phyloP scores from a whole-genome alignment of 1,140 invertebrate species.

The Oryzaephilus surinamensis region DNA sequence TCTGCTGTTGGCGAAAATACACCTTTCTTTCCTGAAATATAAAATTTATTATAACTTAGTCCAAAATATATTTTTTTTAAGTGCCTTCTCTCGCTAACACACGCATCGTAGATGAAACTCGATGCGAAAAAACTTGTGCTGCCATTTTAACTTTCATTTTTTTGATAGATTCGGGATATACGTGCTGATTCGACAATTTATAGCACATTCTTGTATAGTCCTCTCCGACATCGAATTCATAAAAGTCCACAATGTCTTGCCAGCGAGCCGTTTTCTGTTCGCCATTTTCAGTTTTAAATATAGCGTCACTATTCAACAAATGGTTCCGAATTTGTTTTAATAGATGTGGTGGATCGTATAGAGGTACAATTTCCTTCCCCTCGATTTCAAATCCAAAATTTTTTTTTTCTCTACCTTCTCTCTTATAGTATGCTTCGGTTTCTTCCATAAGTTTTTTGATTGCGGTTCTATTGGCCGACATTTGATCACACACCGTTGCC shows the following conservation, averaged over 20 bases:
- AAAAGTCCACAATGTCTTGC: constrained; percentile 7
- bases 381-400: constrained; percentile 1
- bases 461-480: constrained; percentile 19
- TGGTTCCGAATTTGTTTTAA: constrained; percentile 9
- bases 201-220: no score
- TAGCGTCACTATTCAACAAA: constrained; percentile 1
- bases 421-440: constrained; percentile 4
- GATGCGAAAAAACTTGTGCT: constrained; percentile 9
- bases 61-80: no score
- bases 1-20: not conserved
- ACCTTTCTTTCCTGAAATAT: not conserved
- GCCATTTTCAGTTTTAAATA: not conserved
- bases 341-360: constrained; percentile 8
- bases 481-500: constrained; percentile 29
- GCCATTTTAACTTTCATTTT: constrained; percentile 14
- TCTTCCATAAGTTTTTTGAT: no score
- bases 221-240: no score
- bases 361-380: constrained; percentile 4
- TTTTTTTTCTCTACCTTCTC: not conserved
- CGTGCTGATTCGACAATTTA: constrained; percentile 10
- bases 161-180: constrained; percentile 8
- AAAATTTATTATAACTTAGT: not conserved
- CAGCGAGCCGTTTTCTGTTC: constrained; percentile 1
- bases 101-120: constrained; percentile 6
- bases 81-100: constrained; percentile 1